These are phyloP conservation scores for Lymantria dispar DNA, from an alignment of 2,888 invertebrate species.

Conservation along the genomic window DNA sequence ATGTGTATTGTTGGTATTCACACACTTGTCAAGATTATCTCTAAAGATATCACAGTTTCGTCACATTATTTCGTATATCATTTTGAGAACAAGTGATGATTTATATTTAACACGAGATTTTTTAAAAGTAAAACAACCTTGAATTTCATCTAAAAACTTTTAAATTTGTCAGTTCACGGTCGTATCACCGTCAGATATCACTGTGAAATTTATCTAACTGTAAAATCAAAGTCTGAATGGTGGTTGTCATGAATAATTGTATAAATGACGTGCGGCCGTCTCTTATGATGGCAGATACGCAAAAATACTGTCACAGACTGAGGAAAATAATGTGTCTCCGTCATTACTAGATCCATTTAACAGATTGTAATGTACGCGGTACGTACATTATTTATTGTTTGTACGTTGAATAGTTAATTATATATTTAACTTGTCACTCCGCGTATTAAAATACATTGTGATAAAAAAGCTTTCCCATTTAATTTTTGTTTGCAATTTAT, in stretches of 20 bases:
- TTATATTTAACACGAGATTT: neutral
- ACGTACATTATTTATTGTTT: neutral
- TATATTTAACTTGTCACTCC: too few species aligned
- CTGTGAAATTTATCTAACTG: neutral
- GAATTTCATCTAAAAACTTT: neutral
- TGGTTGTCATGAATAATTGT: constrained; percentile 10
- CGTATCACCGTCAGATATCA: neutral
- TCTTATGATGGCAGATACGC: constrained; percentile 9
- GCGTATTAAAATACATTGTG: too few species aligned
- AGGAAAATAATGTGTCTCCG: constrained; percentile 2
- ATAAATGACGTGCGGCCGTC: constrained; percentile 6
- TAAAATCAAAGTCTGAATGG: constrained; percentile 11
- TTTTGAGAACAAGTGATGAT: neutral
- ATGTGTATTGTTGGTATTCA: neutral
- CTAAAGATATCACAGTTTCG: neutral
- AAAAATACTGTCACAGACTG: constrained; percentile 13
- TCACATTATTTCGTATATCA: neutral
- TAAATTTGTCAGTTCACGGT: neutral
- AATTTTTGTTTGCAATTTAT: too few species aligned
- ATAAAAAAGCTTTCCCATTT: too few species aligned
- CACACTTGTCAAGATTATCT: neutral
- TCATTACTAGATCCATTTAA: constrained; percentile 5
- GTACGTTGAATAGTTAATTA: neutral
- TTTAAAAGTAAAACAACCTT: neutral
- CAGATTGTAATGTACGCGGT: constrained; percentile 2